These are phyloP conservation scores for Panagrolaimus sp. DNA, from an alignment of 1,140 invertebrate genomes.

Conservation along the genomic window DNA sequence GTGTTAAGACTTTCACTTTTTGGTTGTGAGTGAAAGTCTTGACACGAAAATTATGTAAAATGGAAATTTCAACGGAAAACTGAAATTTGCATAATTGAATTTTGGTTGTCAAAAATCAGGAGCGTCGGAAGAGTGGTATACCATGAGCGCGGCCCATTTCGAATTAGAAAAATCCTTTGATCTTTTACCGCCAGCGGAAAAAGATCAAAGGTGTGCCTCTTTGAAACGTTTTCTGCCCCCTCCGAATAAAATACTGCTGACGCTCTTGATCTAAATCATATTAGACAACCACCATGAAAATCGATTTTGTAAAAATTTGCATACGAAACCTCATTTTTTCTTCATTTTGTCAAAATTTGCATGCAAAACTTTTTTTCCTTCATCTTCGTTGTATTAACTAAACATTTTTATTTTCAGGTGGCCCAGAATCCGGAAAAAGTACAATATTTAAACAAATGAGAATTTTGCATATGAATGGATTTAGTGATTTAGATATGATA, in stretches of 20 bases:
- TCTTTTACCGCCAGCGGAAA: neutral
- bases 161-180: neutral
- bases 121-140: too few relatives aligned
- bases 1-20: neutral
- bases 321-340: neutral
- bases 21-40: neutral
- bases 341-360: conserved; percentile 15
- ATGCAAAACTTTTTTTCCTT: conserved; percentile 25
- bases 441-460: conserved; percentile 54
- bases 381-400: conserved; percentile 25
- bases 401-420: conserved; percentile 33
- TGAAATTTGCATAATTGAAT: neutral
- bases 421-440: conserved; percentile 48
- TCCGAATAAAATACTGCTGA: conserved; percentile 3
- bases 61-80: neutral
- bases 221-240: too few relatives aligned
- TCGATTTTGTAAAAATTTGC: neutral
- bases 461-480: conserved; percentile 53
- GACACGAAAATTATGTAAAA: neutral
- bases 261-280: too few relatives aligned
- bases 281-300: neutral
- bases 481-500: conserved; percentile 46
- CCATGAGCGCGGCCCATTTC: too few relatives aligned
- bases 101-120: neutral
- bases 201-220: too few relatives aligned